These are phyloP conservation scores for Darevskia mixta DNA, from an alignment of 2,797 vertebrate species.

Conservation along the genomic window DNA sequence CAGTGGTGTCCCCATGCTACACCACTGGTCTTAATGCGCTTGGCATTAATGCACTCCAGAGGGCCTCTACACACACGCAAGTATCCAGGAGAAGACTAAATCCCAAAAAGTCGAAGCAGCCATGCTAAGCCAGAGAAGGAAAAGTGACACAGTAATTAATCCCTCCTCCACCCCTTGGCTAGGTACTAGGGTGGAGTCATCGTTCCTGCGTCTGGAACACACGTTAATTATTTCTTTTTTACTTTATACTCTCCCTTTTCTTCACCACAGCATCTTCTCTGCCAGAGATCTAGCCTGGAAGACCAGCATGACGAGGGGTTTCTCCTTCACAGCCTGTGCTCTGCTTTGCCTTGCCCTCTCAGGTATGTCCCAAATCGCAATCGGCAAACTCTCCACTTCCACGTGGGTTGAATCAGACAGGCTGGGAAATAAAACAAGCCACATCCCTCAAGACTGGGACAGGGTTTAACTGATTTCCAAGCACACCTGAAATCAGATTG, in stretches of 20 bases:
- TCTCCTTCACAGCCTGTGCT: not conserved
- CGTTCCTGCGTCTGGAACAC: not conserved
- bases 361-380: not conserved
- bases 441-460: not conserved
- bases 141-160: not conserved
- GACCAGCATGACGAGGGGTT: not conserved
- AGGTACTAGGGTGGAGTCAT: not conserved
- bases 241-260: not conserved
- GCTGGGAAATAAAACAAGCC: not conserved
- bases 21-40: no score
- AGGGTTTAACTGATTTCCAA: not conserved
- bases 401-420: no score
- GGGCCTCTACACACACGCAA: not conserved
- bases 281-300: not conserved
- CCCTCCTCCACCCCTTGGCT: not conserved
- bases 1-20: no score
- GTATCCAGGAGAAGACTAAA: not conserved
- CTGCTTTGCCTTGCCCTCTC: not conserved
- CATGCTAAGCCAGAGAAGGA: not conserved
- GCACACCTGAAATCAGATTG: not conserved
- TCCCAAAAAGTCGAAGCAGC: no score
- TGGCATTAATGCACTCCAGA: not conserved
- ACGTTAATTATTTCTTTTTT: no score
- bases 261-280: no score
- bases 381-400: no score